phyloP scores from a whole-genome alignment of 2,888 invertebrate genomes.

The Atrina japonica region DNA sequence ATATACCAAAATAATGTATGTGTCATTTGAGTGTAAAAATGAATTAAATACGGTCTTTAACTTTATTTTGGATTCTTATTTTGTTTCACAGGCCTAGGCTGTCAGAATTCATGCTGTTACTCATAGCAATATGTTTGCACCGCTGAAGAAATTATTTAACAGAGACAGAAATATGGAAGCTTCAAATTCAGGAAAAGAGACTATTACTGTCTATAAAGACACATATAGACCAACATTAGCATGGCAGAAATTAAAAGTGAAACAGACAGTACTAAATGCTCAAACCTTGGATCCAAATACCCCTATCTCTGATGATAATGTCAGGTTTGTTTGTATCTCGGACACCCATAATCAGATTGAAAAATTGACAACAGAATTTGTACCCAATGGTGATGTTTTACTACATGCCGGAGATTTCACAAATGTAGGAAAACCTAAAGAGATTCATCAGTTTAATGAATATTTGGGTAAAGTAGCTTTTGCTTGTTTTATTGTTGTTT shows the following conservation, averaged over 20 bases:
- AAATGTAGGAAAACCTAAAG: conserved; percentile 87
- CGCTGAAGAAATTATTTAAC: too few species aligned
- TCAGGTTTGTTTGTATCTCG: conserved; percentile 91
- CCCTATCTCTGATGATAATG: conserved; percentile 65
- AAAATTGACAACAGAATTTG: conserved; percentile 82
- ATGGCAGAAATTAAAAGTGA: conserved; percentile 51
- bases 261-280: conserved; percentile 57
- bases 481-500: too few species aligned
- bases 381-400: conserved; percentile 90
- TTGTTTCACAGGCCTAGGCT: too few species aligned
- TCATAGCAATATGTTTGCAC: too few species aligned
- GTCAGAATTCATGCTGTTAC: too few species aligned
- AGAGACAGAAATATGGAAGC: too few species aligned
- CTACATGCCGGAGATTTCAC: conserved; percentile 94
- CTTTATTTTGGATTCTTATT: too few species aligned
- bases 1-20: too few species aligned
- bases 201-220: conserved; percentile 43
- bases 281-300: conserved; percentile 56
- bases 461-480: conserved; percentile 89
- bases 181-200: too few species aligned
- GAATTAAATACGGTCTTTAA: too few species aligned
- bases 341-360: conserved; percentile 90
- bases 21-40: too few species aligned
- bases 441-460: conserved; percentile 88
- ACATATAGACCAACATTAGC: conserved; percentile 50